These are phyloP conservation scores for Caenorhabditis sp. DNA, from an alignment of 2,888 invertebrate genomes.

Conservation along the genomic window DNA sequence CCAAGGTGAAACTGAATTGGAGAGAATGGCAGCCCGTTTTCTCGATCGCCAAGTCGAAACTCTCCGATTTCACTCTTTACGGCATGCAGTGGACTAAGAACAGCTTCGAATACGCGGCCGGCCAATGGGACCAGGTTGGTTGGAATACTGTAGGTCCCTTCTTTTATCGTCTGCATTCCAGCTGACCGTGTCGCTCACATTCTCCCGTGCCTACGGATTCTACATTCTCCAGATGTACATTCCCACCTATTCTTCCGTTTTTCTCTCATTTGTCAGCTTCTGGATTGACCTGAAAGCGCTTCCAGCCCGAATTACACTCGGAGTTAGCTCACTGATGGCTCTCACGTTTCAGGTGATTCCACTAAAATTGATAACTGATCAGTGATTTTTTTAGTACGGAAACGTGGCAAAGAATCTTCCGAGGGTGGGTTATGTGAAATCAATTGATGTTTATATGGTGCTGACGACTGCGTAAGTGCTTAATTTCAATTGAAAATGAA, in stretches of 20 bases:
- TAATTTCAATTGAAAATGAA: neutral
- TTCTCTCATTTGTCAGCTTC: constrained; percentile 74
- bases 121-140: constrained; percentile 75
- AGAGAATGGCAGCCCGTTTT: constrained; percentile 76
- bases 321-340: constrained; percentile 75
- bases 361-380: neutral
- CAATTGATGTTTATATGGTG: constrained; percentile 76
- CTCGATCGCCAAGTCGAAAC: constrained; percentile 74
- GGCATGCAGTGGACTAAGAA: constrained; percentile 75
- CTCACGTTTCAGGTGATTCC: constrained; percentile 69
- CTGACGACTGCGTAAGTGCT: constrained; percentile 68
- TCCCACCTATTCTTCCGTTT: constrained; percentile 75
- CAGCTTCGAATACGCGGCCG: constrained; percentile 76
- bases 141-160: neutral
- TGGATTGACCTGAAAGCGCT: constrained; percentile 77
- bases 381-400: constrained; percentile 71
- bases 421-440: constrained; percentile 77
- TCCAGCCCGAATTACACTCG: constrained; percentile 75
- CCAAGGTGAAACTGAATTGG: constrained; percentile 75
- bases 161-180: constrained; percentile 29
- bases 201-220: constrained; percentile 76
- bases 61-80: constrained; percentile 74
- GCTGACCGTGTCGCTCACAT: constrained; percentile 74
- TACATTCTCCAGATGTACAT: constrained; percentile 78
- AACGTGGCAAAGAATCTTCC: constrained; percentile 76